These are phyloP conservation scores for Archips crataeganus DNA, from an alignment of 2,888 invertebrate genomes.

Conservation along the genomic window DNA sequence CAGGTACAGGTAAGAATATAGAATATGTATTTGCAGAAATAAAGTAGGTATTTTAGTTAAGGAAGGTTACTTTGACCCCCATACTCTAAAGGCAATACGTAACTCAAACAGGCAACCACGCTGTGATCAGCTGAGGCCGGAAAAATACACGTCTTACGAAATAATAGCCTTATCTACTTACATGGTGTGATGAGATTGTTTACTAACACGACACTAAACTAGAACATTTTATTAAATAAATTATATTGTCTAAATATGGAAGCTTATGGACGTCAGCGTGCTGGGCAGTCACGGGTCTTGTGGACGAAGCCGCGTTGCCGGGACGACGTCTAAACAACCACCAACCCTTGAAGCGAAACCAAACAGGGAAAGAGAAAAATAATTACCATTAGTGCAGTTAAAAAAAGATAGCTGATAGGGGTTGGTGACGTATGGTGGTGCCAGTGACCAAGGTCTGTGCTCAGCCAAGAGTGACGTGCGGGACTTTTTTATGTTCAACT, in stretches of 20 bases:
- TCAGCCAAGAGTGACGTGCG: conserved; percentile 77
- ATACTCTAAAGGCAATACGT: conserved; percentile 6
- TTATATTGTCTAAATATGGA: conserved; percentile 40
- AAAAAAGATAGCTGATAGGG: conserved; percentile 69
- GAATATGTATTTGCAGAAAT: neutral
- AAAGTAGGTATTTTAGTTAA: neutral
- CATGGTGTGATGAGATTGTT: conserved; percentile 19
- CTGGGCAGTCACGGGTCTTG: conserved; percentile 68
- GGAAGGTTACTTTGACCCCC: neutral
- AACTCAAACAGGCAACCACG: neutral
- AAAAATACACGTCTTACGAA: neutral
- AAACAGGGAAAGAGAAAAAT: conserved; percentile 37
- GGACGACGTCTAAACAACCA: conserved; percentile 82
- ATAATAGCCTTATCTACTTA: conserved; percentile 28
- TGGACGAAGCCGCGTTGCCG: conserved; percentile 78
- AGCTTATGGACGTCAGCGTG: conserved; percentile 42
- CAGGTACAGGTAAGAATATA: neutral
- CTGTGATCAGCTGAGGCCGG: neutral
- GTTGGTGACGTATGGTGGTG: conserved; percentile 68
- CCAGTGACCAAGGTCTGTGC: conserved; percentile 69
- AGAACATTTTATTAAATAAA: conserved; percentile 25
- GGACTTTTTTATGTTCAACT: conserved; percentile 61
- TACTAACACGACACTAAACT: conserved; percentile 22
- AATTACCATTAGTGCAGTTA: conserved; percentile 45
- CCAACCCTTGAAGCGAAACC: conserved; percentile 64